These are phyloP conservation scores for Hyles euphorbiae DNA, from an alignment of 1,140 invertebrate genomes.

Conservation along the genomic window DNA sequence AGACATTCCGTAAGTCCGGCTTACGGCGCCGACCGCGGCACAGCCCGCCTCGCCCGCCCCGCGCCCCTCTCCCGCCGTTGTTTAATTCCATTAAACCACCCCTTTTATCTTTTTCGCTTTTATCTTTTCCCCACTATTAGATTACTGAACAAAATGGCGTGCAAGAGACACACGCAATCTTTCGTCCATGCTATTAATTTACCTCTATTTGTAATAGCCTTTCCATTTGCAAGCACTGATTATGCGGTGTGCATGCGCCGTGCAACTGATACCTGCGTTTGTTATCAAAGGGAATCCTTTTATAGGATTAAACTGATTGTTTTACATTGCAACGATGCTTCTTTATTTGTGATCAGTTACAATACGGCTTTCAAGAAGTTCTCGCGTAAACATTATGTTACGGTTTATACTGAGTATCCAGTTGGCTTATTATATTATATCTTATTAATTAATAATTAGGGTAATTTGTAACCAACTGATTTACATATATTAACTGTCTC, in stretches of 20 bases:
- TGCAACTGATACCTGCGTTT: too few relatives aligned
- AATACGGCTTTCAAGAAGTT: too few relatives aligned
- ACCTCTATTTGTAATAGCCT: conserved; percentile 44
- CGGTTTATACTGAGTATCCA: too few relatives aligned
- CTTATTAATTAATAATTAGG: too few relatives aligned
- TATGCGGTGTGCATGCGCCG: not conserved
- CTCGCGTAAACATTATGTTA: too few relatives aligned
- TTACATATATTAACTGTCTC: too few relatives aligned
- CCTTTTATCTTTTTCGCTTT: conserved; percentile 70
- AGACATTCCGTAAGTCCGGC: conserved; percentile 65
- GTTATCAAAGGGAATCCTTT: too few relatives aligned
- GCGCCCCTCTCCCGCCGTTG: conserved; percentile 43
- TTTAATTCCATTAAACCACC: conserved; percentile 73
- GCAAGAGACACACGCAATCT: conserved; percentile 62
- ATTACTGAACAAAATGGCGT: conserved; percentile 63
- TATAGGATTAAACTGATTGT: too few relatives aligned
- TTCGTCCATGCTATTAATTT: conserved; percentile 49
- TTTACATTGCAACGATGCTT: too few relatives aligned
- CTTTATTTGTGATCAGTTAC: too few relatives aligned
- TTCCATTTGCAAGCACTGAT: conserved; percentile 17
- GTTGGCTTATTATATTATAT: too few relatives aligned
- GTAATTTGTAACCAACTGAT: too few relatives aligned
- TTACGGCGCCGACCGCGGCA: conserved; percentile 41
- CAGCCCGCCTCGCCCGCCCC: conserved; percentile 14
- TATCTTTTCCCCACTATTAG: conserved; percentile 66